phyloP scores from a whole-genome alignment of 2,797 vertebrate species.

The Aphelocoma californica region DNA sequence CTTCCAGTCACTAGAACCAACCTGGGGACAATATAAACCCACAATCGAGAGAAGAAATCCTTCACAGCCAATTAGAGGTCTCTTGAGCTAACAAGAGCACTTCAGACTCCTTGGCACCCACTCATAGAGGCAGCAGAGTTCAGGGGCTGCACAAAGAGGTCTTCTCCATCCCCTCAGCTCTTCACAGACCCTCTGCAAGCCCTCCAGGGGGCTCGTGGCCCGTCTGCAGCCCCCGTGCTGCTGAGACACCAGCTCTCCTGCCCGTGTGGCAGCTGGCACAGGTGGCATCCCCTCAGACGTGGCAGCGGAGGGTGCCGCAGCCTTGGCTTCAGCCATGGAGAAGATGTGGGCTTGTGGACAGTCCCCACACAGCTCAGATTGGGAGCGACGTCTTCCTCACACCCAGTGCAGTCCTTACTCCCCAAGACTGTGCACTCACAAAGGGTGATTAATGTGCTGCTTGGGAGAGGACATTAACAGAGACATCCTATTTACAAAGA shows the following conservation, averaged over 20 bases:
- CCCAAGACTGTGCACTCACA: fast-evolving
- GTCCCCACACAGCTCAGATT: fast-evolving
- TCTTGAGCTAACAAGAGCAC: background rate
- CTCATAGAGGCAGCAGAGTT: background rate
- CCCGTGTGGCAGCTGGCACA: fast-evolving
- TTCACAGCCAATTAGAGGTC: background rate
- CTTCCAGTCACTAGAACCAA: background rate
- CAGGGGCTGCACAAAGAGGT: background rate
- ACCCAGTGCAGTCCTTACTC: background rate
- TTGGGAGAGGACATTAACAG: background rate
- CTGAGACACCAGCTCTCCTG: fast-evolving
- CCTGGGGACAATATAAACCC: background rate
- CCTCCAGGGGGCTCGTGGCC: background rate
- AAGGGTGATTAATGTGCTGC: background rate
- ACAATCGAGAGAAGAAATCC: background rate
- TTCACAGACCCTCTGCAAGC: background rate
- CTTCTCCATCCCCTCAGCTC: background rate
- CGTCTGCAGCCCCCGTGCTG: background rate
- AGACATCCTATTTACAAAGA: background rate
- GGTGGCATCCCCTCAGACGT: fast-evolving
- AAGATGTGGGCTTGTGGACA: fast-evolving
- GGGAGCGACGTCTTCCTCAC: fast-evolving
- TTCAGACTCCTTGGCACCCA: background rate
- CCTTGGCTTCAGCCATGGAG: fast-evolving
- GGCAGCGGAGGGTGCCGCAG: fast-evolving